phyloP scores from a whole-genome alignment of 2,797 vertebrate species.

The Neoniphon sammara region DNA sequence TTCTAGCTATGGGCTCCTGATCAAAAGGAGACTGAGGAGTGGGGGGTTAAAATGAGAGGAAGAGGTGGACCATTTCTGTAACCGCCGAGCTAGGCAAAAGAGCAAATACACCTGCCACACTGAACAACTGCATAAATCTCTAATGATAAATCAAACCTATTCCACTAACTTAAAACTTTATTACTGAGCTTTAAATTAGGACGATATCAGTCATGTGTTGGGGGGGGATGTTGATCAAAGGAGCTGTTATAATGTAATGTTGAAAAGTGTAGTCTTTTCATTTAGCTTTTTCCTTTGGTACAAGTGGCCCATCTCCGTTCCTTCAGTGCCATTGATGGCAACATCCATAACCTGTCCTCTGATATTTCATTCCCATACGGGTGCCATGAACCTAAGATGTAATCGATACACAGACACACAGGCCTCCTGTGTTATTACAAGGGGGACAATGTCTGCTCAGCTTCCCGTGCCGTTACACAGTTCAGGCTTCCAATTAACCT shows the following conservation, averaged over 20 bases:
- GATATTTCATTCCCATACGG: slow-evolving; percentile 84
- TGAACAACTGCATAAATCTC: slow-evolving; percentile 34
- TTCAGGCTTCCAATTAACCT: slow-evolving; percentile 91
- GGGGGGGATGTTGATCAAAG: slow-evolving; percentile 27
- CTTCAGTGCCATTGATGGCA: slow-evolving; percentile 72
- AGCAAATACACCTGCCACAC: slow-evolving; percentile 62
- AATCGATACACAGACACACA: slow-evolving; percentile 86
- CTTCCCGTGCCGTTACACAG: slow-evolving; percentile 87
- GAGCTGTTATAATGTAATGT: slow-evolving; percentile 32
- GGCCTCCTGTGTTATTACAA: slow-evolving; percentile 84
- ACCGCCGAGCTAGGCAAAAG: slow-evolving; percentile 32
- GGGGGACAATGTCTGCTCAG: slow-evolving; percentile 83
- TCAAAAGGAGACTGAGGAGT: slow-evolving; percentile 78
- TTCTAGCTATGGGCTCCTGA: slow-evolving; percentile 80
- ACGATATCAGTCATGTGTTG: slow-evolving; percentile 5
- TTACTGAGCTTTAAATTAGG: slow-evolving; percentile 14
- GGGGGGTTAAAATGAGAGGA: slow-evolving; percentile 57
- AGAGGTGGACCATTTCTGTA: slow-evolving; percentile 56
- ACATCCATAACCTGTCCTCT: slow-evolving; percentile 85
- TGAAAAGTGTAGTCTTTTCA: slow-evolving; percentile 29
- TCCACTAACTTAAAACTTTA: slow-evolving; percentile 35
- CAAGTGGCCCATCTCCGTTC: slow-evolving; percentile 69
- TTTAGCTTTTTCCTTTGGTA: slow-evolving; percentile 34
- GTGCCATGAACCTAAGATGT: slow-evolving; percentile 82
- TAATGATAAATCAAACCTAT: slow-evolving; percentile 28